Base-by-base conservation (phyloP, 2,797 vertebrate species). In the Peromyscus eremicus region DNA sequence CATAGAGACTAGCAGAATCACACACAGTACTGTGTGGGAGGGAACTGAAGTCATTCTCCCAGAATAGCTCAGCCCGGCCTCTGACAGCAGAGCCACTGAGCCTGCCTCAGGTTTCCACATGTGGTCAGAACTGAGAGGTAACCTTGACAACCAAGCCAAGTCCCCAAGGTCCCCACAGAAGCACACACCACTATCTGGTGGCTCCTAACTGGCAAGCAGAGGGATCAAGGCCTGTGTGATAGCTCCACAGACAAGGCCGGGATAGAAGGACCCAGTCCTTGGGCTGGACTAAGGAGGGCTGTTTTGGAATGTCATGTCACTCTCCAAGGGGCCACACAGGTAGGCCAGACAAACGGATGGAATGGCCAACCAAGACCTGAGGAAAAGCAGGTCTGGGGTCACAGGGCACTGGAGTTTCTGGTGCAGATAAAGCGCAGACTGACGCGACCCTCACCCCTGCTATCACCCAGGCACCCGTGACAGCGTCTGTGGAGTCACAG, bases 81-180 rank as follows among this genome's bases (percentile, higher is more conserved):
- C 94, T 94, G 92, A 93, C 89, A 95, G 25, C 75, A 23, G 27
- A 86, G 49, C 13, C 0, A 66, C 82, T 71, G 70, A 73, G 14
- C 29, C 86, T 60, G 80, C 89, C 52, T 94, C 79, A 68, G 90
- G 46, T 77, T 94, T 90, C 90, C 40, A 86, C 16, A 21, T 52
- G 57, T 55, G 83, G 82, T 92, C 91, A 81, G 92, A 92, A 91
- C 84, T 66, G 37, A 52, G 71, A 94, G 88, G 90, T 96, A 93
- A 92, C 85, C 87, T 70, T 96, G 93, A 84, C 75, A 96, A 97
- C 76, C 76, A 46, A 80, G 87, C 77, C 92, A 90, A 93, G 66
- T 84, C 34, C 52, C 43, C 49, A 55, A 40, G 77, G 64, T n/a
- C 49, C 73, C n/a, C 46, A 64, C 13, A 86, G 57, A 85, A 81